A percentile compares a stretch with the other conserved stretches of the same genome.
phyloP scores from a whole-genome alignment of 2,797 vertebrate genomes.

The Jordanella pulchra region DNA sequence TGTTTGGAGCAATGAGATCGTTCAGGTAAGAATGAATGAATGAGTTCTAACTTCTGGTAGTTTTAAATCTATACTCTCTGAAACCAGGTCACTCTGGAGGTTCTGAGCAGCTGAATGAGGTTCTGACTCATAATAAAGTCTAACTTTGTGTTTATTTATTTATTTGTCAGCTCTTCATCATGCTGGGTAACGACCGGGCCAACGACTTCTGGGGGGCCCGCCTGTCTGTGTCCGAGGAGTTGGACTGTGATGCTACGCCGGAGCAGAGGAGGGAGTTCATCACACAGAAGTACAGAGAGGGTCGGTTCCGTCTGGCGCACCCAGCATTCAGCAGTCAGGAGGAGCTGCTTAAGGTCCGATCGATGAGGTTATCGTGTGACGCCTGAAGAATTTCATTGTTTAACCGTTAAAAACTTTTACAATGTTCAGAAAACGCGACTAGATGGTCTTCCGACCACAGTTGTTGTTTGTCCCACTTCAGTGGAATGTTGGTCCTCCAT shows the following conservation, averaged over 20 bases:
- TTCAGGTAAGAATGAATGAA: slow-evolving; percentile 84
- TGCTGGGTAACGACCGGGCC: slow-evolving; percentile 93
- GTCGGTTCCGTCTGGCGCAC: slow-evolving; percentile 84
- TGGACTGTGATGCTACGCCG: slow-evolving; percentile 79
- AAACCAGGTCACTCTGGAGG: not conserved
- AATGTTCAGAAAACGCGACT: too few relatives aligned
- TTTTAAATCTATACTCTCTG: too few relatives aligned
- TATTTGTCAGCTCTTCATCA: slow-evolving; percentile 87
- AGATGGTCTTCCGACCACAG: not conserved
- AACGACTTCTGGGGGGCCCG: slow-evolving; percentile 91
- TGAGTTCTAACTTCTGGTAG: too few relatives aligned
- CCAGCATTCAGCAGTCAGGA: slow-evolving; percentile 83
- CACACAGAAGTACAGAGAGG: slow-evolving; percentile 87
- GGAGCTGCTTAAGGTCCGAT: slow-evolving; percentile 88
- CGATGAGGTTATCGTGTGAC: not conserved
- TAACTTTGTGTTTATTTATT: not conserved
- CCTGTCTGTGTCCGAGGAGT: slow-evolving; percentile 71
- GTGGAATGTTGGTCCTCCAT: not conserved
- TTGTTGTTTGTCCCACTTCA: not conserved
- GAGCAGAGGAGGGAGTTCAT: slow-evolving; percentile 90
- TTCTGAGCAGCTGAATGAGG: not conserved
- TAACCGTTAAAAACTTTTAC: not conserved
- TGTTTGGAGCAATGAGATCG: slow-evolving; percentile 96
- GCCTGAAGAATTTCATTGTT: too few relatives aligned
- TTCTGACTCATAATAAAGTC: not conserved